These are phyloP conservation scores for Gymnopithys bicolor DNA, from an alignment of 2,797 vertebrate genomes.

Conservation along the genomic window DNA sequence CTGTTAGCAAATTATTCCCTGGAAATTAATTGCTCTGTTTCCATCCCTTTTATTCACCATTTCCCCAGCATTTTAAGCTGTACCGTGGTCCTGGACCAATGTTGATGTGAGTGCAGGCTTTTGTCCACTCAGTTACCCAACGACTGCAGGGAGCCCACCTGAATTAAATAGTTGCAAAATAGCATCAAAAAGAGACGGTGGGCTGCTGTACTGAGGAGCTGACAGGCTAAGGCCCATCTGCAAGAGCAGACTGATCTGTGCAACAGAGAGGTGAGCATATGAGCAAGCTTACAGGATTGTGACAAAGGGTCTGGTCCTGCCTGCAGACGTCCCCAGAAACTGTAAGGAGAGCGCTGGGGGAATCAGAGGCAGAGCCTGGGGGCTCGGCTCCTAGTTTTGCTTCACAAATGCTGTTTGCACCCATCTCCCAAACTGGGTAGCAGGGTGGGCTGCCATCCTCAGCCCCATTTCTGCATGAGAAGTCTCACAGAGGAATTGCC, in stretches of 20 bases:
- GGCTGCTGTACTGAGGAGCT: accelerated
- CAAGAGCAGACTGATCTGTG: not conserved
- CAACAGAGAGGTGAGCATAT: accelerated
- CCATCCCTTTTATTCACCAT: not conserved
- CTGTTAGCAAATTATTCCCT: conserved; percentile 11
- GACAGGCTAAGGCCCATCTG: not conserved
- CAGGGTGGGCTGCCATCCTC: accelerated
- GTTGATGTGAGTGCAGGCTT: not conserved
- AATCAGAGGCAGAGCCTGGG: accelerated
- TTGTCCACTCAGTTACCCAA: accelerated
- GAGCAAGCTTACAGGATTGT: not conserved
- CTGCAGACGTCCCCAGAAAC: not conserved
- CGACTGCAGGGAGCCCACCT: not conserved
- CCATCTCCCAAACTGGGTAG: not conserved
- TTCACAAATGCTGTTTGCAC: not conserved
- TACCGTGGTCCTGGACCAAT: not conserved
- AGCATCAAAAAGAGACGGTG: not conserved
- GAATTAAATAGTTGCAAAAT: not conserved
- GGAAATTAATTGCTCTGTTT: conserved; percentile 1
- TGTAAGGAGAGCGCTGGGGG: not conserved
- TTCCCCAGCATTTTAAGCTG: not conserved
- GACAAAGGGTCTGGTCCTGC: not conserved
- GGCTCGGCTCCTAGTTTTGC: accelerated
- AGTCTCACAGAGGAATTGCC: accelerated
- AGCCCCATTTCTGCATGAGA: not conserved